Percentiles rank a stretch among this genome's conserved stretches.
These are phyloP conservation scores for Tragulus kanchil DNA, from an alignment of 2,113 vertebrate species.

Conservation along the genomic window DNA sequence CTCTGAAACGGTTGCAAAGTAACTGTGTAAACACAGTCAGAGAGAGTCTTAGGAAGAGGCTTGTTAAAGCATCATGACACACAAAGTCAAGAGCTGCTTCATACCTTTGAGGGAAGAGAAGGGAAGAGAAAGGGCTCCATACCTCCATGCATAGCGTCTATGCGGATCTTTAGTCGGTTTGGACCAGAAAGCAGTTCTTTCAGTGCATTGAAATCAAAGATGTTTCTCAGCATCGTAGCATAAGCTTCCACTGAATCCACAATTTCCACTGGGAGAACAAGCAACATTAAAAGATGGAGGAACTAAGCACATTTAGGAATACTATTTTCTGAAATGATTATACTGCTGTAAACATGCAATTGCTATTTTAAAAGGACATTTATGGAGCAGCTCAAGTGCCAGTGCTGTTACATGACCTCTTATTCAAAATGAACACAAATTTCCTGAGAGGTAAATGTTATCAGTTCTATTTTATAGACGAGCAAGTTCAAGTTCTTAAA, in stretches of 20 bases:
- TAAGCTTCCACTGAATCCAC: constrained; percentile 98
- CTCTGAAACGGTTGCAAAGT: neutral
- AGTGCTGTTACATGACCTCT: neutral
- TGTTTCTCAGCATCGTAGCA: constrained; percentile 95
- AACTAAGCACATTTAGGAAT: neutral
- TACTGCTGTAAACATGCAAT: neutral
- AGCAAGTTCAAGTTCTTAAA: neutral
- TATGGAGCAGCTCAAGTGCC: neutral
- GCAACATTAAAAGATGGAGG: neutral
- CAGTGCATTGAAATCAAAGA: constrained; percentile 96
- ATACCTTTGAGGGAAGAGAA: neutral
- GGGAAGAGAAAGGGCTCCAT: neutral
- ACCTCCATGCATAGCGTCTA: constrained; percentile 99
- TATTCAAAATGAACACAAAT: neutral
- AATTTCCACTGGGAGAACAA: constrained; percentile 93
- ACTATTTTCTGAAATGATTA: neutral
- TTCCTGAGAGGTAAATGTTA: neutral
- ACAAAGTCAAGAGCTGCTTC: neutral
- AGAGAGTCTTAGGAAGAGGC: neutral
- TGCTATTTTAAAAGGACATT: neutral
- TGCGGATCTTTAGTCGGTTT: constrained; percentile 94
- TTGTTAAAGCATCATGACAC: neutral
- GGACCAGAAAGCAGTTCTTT: constrained; percentile 96
- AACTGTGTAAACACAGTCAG: neutral
- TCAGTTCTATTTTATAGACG: neutral